Conservation (phyloP, 1,140 invertebrate species). For the Parapsyche elsis region DNA sequence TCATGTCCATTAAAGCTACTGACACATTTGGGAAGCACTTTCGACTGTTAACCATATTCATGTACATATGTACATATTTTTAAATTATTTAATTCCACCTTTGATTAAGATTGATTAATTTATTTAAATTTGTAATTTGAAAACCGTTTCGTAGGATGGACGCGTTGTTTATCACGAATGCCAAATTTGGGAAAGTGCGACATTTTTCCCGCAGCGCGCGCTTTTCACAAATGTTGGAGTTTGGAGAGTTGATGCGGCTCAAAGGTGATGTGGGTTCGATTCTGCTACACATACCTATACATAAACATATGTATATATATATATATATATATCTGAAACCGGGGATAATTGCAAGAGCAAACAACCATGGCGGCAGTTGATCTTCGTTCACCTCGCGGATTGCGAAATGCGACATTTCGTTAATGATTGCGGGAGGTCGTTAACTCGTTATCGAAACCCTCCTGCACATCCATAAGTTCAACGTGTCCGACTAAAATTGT, state of each 20-base stretch:
- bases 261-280: slow-evolving; percentile 28
- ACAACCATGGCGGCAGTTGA: slow-evolving; percentile 12
- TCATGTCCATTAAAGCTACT: too few relatives aligned
- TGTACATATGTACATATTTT: too few relatives aligned
- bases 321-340: background rate
- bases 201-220: background rate
- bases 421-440: slow-evolving; percentile 14
- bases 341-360: slow-evolving; percentile 4
- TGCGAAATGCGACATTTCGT: slow-evolving; percentile 15
- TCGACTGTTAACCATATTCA: too few relatives aligned
- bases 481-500: background rate
- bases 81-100: too few relatives aligned
- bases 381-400: slow-evolving; percentile 14
- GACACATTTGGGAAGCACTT: too few relatives aligned
- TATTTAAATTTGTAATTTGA: too few relatives aligned
- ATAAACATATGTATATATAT: background rate
- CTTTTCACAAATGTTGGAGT: background rate
- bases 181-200: background rate
- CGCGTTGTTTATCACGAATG: too few relatives aligned
- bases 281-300: background rate
- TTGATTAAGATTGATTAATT: too few relatives aligned
- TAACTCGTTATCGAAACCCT: background rate
- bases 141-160: too few relatives aligned
- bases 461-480: background rate
- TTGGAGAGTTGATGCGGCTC: background rate